These are phyloP conservation scores for Habropoda laboriosa DNA, from an alignment of 1,140 invertebrate species.

Conservation along the genomic window DNA sequence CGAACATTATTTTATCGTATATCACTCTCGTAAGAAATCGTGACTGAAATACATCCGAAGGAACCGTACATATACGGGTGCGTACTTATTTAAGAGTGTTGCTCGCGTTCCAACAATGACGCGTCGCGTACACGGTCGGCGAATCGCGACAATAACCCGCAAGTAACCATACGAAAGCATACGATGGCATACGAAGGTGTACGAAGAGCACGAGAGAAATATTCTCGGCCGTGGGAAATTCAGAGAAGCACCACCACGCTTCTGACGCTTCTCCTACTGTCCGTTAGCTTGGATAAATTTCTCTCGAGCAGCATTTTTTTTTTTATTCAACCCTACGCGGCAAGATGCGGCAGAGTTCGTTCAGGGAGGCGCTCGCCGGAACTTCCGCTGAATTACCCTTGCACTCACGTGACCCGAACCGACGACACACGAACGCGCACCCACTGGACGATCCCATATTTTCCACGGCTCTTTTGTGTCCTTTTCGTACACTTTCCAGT, in stretches of 20 bases:
- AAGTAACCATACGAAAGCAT: neutral
- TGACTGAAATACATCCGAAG: too few species aligned
- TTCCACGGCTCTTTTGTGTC: neutral
- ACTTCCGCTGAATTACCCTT: conserved; percentile 59
- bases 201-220: neutral
- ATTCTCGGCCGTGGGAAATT: conserved; percentile 1
- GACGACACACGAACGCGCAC: neutral
- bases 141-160: neutral
- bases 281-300: conserved; percentile 25
- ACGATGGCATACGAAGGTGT: neutral
- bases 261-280: too few species aligned
- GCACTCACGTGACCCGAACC: conserved; percentile 30
- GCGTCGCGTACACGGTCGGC: neutral
- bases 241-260: too few species aligned
- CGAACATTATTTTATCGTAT: too few species aligned
- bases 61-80: too few species aligned
- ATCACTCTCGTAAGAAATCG: neutral
- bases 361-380: conserved; percentile 17
- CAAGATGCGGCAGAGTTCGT: conserved; percentile 12
- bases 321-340: neutral
- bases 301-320: conserved; percentile 1
- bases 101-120: neutral
- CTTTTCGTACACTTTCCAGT: too few species aligned
- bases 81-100: too few species aligned
- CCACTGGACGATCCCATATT: neutral